These are phyloP conservation scores for Drosophila maculinotata DNA, from an alignment of 2,888 invertebrate species.

Conservation along the genomic window DNA sequence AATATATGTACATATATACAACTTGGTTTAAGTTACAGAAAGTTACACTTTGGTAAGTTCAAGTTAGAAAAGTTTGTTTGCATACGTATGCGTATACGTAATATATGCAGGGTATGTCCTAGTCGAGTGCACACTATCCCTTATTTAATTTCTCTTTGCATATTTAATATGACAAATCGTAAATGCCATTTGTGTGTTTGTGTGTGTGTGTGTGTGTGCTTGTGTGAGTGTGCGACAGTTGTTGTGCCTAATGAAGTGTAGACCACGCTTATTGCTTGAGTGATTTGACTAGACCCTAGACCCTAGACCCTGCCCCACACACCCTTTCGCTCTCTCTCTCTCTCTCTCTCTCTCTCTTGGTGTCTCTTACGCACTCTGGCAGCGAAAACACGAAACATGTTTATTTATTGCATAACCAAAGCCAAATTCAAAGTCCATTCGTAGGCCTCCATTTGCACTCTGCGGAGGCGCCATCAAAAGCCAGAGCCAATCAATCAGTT, in stretches of 20 bases:
- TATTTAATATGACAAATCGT: slow-evolving; percentile 61
- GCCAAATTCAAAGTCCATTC: slow-evolving; percentile 16
- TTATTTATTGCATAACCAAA: slow-evolving; percentile 58
- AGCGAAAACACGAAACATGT: slow-evolving; percentile 4
- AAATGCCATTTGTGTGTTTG: slow-evolving; percentile 41
- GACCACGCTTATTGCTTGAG: slow-evolving; percentile 57
- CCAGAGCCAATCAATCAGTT: slow-evolving; percentile 53
- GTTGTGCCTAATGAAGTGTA: slow-evolving; percentile 62
- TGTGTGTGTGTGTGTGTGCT: slow-evolving; percentile 7
- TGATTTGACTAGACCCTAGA: slow-evolving; percentile 29
- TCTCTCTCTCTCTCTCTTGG: not conserved
- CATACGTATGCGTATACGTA: not conserved
- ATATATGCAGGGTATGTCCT: slow-evolving; percentile 4
- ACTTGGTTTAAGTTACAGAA: no score
- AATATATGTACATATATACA: no score
- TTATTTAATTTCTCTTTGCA: slow-evolving; percentile 40
- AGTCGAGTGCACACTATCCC: slow-evolving; percentile 7
- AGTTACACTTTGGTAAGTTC: no score
- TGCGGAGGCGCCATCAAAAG: slow-evolving; percentile 25
- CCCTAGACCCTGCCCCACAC: not conserved
- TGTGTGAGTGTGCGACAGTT: slow-evolving; percentile 32
- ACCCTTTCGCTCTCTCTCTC: not conserved
- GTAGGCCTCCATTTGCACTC: slow-evolving; percentile 2
- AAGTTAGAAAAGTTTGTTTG: no score
- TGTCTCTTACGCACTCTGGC: not conserved